A percentile compares a stretch with the other conserved stretches of the same genome.
These are phyloP conservation scores for Ephestia elutella DNA, from an alignment of 1,140 invertebrate species.

Conservation along the genomic window DNA sequence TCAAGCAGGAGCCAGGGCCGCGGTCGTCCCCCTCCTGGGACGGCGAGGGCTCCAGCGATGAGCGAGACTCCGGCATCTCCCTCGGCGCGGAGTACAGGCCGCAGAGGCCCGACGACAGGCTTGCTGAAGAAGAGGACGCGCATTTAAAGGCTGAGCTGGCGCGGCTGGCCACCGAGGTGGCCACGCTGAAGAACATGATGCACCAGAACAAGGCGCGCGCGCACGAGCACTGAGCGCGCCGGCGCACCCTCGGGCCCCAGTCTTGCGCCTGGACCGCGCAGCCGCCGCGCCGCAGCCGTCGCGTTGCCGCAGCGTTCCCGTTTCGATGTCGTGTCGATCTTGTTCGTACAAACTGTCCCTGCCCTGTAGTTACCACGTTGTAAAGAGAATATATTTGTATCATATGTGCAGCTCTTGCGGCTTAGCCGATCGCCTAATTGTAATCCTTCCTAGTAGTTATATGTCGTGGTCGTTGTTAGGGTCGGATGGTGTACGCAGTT, in stretches of 20 bases:
- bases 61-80: conserved; percentile 91
- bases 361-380: conserved; percentile 68
- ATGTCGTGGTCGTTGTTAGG: conserved; percentile 46
- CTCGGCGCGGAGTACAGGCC: conserved; percentile 77
- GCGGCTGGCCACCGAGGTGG: conserved; percentile 92
- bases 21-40: conserved; percentile 87
- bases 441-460: conserved; percentile 70
- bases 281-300: conserved; percentile 9
- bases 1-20: conserved; percentile 86
- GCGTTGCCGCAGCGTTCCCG: conserved; percentile 12
- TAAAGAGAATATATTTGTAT: conserved; percentile 70
- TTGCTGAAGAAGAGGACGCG: conserved; percentile 77
- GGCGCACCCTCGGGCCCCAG: conserved; percentile 18
- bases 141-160: conserved; percentile 90
- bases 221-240: conserved; percentile 60
- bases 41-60: conserved; percentile 88
- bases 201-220: conserved; percentile 71
- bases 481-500: conserved; percentile 19
- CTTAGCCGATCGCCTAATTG: conserved; percentile 61
- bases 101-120: conserved; percentile 59
- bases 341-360: conserved; percentile 60
- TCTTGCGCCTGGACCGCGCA: not conserved
- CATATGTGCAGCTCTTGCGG: conserved; percentile 68
- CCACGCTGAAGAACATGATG: conserved; percentile 87
- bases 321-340: conserved; percentile 28